Evolutionary conservation across 1,140 invertebrate species (phyloP).

Genomic region (Halyomorpha halys): DNA sequence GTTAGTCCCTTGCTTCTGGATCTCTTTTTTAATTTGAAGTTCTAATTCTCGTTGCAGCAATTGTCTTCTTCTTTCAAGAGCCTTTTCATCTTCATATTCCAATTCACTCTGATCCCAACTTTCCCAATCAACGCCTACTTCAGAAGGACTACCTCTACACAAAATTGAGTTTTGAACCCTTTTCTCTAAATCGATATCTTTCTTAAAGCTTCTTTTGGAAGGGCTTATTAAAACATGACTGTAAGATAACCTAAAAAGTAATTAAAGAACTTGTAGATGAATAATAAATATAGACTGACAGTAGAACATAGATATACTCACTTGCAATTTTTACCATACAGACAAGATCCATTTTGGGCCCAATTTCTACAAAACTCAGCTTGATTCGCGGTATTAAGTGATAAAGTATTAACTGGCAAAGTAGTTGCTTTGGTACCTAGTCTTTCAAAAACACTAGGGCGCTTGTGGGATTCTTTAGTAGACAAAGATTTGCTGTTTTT

Average conservation of each 20-base stretch:
- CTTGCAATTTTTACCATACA: constrained; percentile 63
- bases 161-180: not conserved
- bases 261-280: not conserved
- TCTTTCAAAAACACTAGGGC: constrained; percentile 68
- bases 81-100: constrained; percentile 73
- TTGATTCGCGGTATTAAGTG: constrained; percentile 18
- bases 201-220: constrained; percentile 52
- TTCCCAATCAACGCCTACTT: constrained; percentile 54
- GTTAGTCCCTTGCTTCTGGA: constrained; percentile 34
- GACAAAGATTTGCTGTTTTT: constrained; percentile 24
- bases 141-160: constrained; percentile 35
- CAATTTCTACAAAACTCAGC: constrained; percentile 54
- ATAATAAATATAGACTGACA: not conserved
- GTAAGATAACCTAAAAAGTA: constrained; percentile 45
- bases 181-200: constrained; percentile 2
- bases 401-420: constrained; percentile 36
- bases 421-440: constrained; percentile 52
- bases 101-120: constrained; percentile 66
- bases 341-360: constrained; percentile 60
- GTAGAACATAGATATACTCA: constrained; percentile 32
- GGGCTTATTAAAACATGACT: constrained; percentile 63
- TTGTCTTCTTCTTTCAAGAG: constrained; percentile 61
- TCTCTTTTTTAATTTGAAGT: constrained; percentile 58
- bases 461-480: constrained; percentile 26
- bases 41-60: constrained; percentile 67